Evolutionary conservation across 1,140 invertebrate species (phyloP), one percentile per base, ranked within the genome.

Genomic region (Megalopta genalis): DNA sequence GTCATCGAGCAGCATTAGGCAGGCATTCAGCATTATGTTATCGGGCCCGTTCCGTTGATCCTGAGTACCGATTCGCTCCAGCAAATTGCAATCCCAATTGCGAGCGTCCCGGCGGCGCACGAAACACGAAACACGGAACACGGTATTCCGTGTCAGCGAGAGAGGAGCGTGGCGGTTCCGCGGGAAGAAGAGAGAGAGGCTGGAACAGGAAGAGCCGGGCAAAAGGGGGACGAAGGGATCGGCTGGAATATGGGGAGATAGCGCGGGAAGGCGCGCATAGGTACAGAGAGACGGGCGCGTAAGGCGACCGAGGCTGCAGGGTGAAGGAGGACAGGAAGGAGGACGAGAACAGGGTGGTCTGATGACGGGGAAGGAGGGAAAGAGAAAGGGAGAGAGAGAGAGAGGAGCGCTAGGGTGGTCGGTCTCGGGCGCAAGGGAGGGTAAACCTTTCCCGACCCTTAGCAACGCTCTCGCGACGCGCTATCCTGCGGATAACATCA

Each of bases 401-500:
- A 69, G 39, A 82, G 86, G 84, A 60, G 66, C 82, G 86, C 32
- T 84, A 60, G 66, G 54, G 62, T 68, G 69, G 60, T 65, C 59
- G 79, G 64, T 70, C 42, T 74, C 66, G 57, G 80, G 70, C 32
- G 32, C 32, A 72, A 52, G 81, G 88, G 86, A 79, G 86, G 85
- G 86, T 83, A 86, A 86, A 82, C 86, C 85, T 89, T 85, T 90
- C 87, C 87, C 90, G 73, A 88, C 88, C 88, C 88, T 89, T 90
- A 86, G 86, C 86, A 88, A 89, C 89, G 90, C 82, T 84, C 84
- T 88, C 84, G 88, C 88, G 88, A 87, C 86, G 87, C 91, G 90
- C 89, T 90, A 92, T 92, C 90, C 91, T 90, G 85, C 80, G 89
- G 93, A 93, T 93, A 93, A 93, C 90, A 93, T 93, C 93, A 91